These are phyloP conservation scores for Prosopocoilus inquinatus DNA, from an alignment of 2,888 invertebrate genomes.

Conservation along the genomic window DNA sequence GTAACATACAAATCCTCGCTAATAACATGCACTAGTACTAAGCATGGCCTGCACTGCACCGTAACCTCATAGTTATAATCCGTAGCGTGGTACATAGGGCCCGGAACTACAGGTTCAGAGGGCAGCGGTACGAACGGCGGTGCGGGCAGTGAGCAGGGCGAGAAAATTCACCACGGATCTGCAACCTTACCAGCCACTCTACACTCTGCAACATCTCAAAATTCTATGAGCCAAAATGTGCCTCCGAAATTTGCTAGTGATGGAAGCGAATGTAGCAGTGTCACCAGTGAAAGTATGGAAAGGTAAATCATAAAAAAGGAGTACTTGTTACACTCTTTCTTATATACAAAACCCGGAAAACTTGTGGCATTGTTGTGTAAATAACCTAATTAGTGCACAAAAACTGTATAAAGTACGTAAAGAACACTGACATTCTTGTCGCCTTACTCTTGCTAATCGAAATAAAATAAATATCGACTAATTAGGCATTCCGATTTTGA, in stretches of 20 bases:
- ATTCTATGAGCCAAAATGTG: conserved; percentile 48
- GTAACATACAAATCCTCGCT: conserved; percentile 16
- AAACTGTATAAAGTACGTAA: too few relatives aligned
- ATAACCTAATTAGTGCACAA: too few relatives aligned
- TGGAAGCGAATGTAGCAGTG: conserved; percentile 82
- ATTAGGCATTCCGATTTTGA: too few relatives aligned
- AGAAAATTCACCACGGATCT: conserved; percentile 59
- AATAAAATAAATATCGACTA: too few relatives aligned
- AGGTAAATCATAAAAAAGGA: conserved; percentile 51
- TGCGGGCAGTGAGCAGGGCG: conserved; percentile 54
- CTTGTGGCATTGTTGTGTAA: neutral
- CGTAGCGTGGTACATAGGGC: conserved; percentile 54
- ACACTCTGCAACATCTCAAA: conserved; percentile 54
- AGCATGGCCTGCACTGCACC: conserved; percentile 40
- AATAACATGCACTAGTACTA: conserved; percentile 32
- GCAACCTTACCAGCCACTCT: conserved; percentile 65
- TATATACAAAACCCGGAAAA: neutral
- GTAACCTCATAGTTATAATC: conserved; percentile 42
- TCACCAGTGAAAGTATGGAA: conserved; percentile 79
- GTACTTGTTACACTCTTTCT: neutral
- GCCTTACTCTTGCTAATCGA: too few relatives aligned
- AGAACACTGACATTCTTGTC: too few relatives aligned
- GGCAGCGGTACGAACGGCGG: conserved; percentile 40
- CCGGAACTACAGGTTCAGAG: conserved; percentile 46
- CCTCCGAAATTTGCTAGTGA: conserved; percentile 73